Conservation (phyloP, 2,888 invertebrate genomes). For the Tetropium fuscum region DNA sequence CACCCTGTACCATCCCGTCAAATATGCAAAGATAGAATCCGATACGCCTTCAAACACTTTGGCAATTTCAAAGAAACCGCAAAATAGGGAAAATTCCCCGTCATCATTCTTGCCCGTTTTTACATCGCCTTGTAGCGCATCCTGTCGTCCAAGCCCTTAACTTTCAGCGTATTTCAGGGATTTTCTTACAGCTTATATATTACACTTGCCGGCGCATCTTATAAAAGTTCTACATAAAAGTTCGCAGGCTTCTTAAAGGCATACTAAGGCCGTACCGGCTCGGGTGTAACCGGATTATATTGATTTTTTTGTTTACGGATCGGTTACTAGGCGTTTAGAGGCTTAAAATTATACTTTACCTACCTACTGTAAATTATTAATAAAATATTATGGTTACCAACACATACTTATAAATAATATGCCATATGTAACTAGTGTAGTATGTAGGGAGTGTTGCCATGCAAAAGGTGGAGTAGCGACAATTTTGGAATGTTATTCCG, state of each 20-base stretch:
- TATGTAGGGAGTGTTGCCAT: too few relatives aligned
- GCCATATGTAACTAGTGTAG: too few relatives aligned
- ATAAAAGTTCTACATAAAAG: conserved; percentile 58
- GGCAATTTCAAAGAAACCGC: conserved; percentile 65
- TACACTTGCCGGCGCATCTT: conserved; percentile 34
- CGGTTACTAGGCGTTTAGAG: too few relatives aligned
- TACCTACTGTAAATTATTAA: too few relatives aligned
- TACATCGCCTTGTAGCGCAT: conserved; percentile 49
- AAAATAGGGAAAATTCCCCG: conserved; percentile 53
- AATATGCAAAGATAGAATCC: conserved; percentile 54
- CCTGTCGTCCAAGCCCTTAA: conserved; percentile 55
- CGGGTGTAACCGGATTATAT: conserved; percentile 50
- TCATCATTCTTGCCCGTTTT: conserved; percentile 39
- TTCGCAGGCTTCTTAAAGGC: conserved; percentile 48
- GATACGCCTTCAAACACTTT: conserved; percentile 54
- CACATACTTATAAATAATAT: too few relatives aligned
- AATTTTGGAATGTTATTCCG: too few relatives aligned
- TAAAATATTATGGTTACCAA: too few relatives aligned
- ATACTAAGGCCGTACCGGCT: conserved; percentile 42
- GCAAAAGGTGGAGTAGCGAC: too few relatives aligned
- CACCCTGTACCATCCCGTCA: conserved; percentile 37
- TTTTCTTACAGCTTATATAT: conserved; percentile 46
- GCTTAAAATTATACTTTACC: too few relatives aligned
- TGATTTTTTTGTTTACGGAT: too few relatives aligned
- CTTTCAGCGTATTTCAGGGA: conserved; percentile 39